Conservation (phyloP, 2,113 vertebrate genomes). For the Campylorhamphus procurvoides region DNA sequence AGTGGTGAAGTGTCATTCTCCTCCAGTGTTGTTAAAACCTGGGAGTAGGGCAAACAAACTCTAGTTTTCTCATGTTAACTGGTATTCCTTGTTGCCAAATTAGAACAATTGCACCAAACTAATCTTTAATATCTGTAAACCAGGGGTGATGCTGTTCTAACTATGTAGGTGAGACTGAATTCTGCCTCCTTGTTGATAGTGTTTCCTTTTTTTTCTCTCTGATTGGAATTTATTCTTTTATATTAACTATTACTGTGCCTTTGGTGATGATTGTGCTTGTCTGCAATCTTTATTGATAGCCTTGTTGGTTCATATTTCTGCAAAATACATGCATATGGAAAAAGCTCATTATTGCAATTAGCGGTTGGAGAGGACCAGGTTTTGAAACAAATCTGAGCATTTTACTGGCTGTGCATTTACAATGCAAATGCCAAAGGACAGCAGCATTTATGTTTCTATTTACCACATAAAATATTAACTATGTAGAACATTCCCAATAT, state of each 20-base stretch:
- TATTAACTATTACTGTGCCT: background rate
- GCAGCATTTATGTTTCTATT: background rate
- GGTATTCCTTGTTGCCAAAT: background rate
- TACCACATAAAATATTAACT: background rate
- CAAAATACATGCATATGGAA: background rate
- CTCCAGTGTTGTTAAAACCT: background rate
- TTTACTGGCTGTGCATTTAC: background rate
- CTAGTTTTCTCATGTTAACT: background rate
- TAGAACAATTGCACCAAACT: background rate
- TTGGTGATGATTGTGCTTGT: background rate
- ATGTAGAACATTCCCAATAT: background rate
- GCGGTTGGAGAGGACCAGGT: background rate
- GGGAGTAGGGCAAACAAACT: background rate
- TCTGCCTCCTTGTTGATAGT: background rate
- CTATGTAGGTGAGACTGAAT: background rate
- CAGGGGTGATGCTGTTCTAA: fast-evolving
- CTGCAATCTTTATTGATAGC: background rate
- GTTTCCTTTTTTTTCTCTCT: fast-evolving
- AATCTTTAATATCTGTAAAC: background rate
- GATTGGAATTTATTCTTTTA: background rate
- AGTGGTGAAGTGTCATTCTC: fast-evolving
- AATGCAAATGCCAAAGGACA: background rate
- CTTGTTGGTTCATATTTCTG: background rate
- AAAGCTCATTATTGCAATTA: background rate
- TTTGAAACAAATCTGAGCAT: background rate